phyloP scores from a whole-genome alignment of 2,797 vertebrate species.

The Pteropus rufus region DNA sequence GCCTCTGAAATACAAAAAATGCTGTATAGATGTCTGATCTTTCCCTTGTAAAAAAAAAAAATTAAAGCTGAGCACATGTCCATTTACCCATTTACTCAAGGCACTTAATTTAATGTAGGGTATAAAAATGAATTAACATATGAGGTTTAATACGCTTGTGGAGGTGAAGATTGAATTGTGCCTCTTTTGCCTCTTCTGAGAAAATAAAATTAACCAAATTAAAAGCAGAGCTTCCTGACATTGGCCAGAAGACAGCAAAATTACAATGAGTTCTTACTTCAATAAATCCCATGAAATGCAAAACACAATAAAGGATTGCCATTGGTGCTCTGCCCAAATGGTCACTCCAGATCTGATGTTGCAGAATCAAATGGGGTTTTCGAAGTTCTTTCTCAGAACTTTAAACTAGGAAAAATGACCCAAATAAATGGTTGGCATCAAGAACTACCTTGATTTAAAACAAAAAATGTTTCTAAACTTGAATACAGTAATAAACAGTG shows the following conservation, averaged over 20 bases:
- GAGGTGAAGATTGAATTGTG: slow-evolving; percentile 35
- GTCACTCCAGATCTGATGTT: neutral
- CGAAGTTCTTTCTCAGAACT: slow-evolving; percentile 8
- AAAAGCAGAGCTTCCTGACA: slow-evolving; percentile 22
- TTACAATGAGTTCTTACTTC: slow-evolving; percentile 25
- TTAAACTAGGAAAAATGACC: slow-evolving; percentile 11
- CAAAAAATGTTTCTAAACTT: neutral
- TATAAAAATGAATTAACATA: neutral
- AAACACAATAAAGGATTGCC: neutral
- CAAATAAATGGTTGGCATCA: slow-evolving; percentile 1
- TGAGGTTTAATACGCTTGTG: neutral
- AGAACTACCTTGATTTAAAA: slow-evolving; percentile 35
- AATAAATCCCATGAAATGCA: neutral
- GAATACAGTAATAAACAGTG: neutral
- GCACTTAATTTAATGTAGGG: slow-evolving; percentile 23
- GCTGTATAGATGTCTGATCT: neutral
- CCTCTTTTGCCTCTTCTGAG: slow-evolving; percentile 21
- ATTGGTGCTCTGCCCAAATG: neutral
- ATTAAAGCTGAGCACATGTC: neutral
- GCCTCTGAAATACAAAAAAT: slow-evolving; percentile 27
- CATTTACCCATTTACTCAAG: slow-evolving; percentile 4
- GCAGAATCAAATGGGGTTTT: neutral
- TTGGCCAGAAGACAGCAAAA: neutral
- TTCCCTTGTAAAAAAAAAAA: neutral
- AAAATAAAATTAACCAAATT: slow-evolving; percentile 48